Evolutionary conservation across 2,797 vertebrate genomes (phyloP).

Genomic region (Parauchenoglanis punctatus): DNA sequence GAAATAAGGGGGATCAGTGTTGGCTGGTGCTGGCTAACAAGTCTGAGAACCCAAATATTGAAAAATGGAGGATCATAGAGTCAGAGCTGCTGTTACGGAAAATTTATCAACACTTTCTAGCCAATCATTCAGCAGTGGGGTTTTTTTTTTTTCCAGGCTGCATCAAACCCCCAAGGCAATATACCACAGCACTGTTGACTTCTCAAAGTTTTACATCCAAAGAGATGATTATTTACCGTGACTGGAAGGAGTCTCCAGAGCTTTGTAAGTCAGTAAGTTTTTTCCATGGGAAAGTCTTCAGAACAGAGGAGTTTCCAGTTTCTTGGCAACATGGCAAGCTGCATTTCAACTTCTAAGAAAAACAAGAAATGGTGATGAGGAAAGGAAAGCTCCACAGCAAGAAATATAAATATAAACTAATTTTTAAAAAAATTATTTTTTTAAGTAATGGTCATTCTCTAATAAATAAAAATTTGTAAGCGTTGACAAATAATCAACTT

Average conservation of each 20-base stretch:
- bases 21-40: too few species aligned
- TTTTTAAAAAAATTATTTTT: too few species aligned
- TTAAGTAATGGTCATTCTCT: neutral
- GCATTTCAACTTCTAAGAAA: neutral
- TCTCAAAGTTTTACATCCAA: neutral
- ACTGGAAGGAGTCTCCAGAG: neutral
- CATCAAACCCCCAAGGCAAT: neutral
- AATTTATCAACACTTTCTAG: neutral
- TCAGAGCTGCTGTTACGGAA: neutral
- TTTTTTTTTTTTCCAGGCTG: neutral
- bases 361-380: neutral
- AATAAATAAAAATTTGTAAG: neutral
- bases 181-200: neutral
- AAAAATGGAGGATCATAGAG: too few species aligned
- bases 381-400: neutral
- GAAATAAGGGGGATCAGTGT: too few species aligned
- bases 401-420: too few species aligned
- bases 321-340: neutral
- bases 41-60: too few species aligned
- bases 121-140: neutral
- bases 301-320: neutral
- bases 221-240: neutral
- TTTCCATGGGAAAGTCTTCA: neutral
- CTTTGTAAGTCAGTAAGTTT: neutral
- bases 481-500: neutral